A percentile compares a stretch with the other conserved stretches of the same genome.
These are phyloP conservation scores for Drosophila prosaltans DNA, from an alignment of 1,140 invertebrate genomes.

Conservation along the genomic window DNA sequence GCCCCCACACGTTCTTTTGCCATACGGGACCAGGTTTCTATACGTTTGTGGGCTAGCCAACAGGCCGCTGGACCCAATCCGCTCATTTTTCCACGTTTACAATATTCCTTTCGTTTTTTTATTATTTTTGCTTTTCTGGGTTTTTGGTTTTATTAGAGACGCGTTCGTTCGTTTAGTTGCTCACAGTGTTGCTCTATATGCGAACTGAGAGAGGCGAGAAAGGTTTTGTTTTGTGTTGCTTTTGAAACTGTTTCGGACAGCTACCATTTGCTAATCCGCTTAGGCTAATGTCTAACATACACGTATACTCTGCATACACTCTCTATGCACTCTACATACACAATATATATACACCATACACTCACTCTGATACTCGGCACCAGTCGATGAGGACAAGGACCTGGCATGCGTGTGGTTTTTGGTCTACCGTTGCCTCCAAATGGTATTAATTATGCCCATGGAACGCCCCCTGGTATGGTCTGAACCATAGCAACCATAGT, in stretches of 20 bases:
- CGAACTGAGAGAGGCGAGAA: background rate
- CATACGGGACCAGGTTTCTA: constrained; percentile 88
- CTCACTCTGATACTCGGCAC: background rate
- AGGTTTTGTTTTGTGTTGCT: constrained; percentile 27
- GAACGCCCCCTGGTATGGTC: constrained; percentile 4
- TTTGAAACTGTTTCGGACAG: constrained; percentile 16
- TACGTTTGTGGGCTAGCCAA: constrained; percentile 88
- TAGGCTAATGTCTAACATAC: constrained; percentile 41
- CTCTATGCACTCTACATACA: background rate
- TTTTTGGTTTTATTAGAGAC: constrained; percentile 17
- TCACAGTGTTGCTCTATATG: background rate
- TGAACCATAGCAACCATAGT: background rate
- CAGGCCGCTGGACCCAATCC: constrained; percentile 87
- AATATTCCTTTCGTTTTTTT: constrained; percentile 15
- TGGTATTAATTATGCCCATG: constrained; percentile 54
- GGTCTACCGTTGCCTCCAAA: constrained; percentile 29
- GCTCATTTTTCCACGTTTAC: constrained; percentile 83
- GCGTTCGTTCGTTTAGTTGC: background rate
- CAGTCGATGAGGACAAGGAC: background rate
- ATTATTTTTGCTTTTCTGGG: constrained; percentile 18
- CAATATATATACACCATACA: background rate
- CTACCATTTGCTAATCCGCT: constrained; percentile 50
- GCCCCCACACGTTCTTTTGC: constrained; percentile 87
- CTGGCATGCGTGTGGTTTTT: constrained; percentile 39
- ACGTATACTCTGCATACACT: background rate